A percentile compares a stretch with the other conserved stretches of the same genome.
These are phyloP conservation scores for Zootoca vivipara DNA, from an alignment of 2,113 vertebrate species.

Conservation along the genomic window DNA sequence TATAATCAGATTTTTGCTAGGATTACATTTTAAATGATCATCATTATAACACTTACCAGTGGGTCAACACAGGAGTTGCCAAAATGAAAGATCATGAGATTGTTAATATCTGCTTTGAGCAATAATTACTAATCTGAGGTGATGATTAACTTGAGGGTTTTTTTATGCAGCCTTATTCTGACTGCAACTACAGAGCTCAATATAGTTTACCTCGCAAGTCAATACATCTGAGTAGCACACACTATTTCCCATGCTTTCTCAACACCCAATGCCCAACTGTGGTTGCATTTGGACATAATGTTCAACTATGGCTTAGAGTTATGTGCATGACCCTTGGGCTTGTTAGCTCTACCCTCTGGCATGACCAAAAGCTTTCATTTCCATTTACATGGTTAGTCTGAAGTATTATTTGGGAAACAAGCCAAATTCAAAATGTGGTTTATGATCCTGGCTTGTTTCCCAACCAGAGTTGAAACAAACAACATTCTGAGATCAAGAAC, in stretches of 20 bases:
- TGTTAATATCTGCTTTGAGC: neutral
- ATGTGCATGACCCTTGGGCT: neutral
- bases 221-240: neutral
- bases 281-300: neutral
- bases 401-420: neutral
- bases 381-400: neutral
- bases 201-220: neutral
- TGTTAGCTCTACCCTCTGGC: neutral
- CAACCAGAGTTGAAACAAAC: neutral
- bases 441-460: neutral
- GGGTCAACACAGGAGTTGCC: neutral
- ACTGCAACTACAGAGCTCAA: neutral
- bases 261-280: neutral
- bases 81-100: neutral
- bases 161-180: neutral
- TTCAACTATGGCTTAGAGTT: neutral
- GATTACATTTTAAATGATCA: neutral
- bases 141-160: neutral
- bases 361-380: neutral
- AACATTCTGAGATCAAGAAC: neutral
- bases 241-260: neutral
- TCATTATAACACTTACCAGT: neutral
- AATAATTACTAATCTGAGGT: neutral
- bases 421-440: neutral
- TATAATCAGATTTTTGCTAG: neutral